Base-by-base conservation (phyloP, 2,113 vertebrate species). In the Acrocephalus kingi region DNA sequence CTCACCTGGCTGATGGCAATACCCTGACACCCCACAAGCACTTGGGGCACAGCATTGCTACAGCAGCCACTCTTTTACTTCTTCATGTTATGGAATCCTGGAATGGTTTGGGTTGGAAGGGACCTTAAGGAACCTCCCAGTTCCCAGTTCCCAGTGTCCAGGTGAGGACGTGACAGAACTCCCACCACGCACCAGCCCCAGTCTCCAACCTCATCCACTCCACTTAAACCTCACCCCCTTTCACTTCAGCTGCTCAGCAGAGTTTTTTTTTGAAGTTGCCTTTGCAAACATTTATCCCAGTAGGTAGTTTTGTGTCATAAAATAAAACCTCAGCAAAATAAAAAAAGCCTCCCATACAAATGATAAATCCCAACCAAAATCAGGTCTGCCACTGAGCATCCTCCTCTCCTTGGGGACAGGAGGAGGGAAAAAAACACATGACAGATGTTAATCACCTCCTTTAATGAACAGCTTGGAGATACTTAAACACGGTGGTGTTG, bases 391-490 rank as follows among this genome's bases (percentile, higher is more conserved):
- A 89, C 83, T 63, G 87, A 93, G 67, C 80, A 97, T 81, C 80
- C 64, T 81, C 52, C 51, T 80, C 61, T 93, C 89, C 91, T 81
- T 23, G 28, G 94, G 82, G 94, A 90, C 68, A 64, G 76, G 45
- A 94, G 41, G 61, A 90, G 79, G 80, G 43, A 43, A 73, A 85
- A 39, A 92, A 94, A 43, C 86, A 78, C 69, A 78, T 93, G 96
- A 92, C 95, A 97, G 95, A 97, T 96, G 95, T 94, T 97, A 93
- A 96, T 94, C 91, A 92, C 94, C 77, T 89, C 48, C 76, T 72
- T 92, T 93, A 96, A 95, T 92, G 91, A 92, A 94, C 89, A 93
- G 93, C 91, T 96, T 68, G 87, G 94, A 96, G 95, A 96, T 92
- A 96, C 82, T 96, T 91, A 94, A 95, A 85, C 62, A 66, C 2